These are phyloP conservation scores for Argyra leucocephala DNA, from an alignment of 2,888 invertebrate species.

Conservation along the genomic window DNA sequence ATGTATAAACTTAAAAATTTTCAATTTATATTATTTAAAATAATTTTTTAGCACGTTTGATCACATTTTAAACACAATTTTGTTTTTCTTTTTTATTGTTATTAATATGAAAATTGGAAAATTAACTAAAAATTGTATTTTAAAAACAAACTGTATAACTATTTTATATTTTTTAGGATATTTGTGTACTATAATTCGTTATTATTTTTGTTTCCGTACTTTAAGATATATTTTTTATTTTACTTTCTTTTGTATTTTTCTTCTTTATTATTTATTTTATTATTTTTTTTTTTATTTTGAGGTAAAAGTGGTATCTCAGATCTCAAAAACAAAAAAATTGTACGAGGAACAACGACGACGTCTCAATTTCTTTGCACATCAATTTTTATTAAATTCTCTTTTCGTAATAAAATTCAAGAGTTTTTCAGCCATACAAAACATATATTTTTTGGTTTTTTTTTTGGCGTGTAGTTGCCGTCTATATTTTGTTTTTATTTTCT, in stretches of 20 bases:
- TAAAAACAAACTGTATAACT: too few species aligned
- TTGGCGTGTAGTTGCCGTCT: neutral
- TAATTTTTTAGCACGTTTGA: too few species aligned
- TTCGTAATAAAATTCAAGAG: neutral
- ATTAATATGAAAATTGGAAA: too few species aligned
- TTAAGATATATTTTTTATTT: neutral
- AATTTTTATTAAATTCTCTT: conserved; percentile 6
- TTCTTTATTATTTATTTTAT: too few species aligned
- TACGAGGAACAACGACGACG: neutral
- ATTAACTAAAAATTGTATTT: too few species aligned
- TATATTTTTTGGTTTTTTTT: neutral
- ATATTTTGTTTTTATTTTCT: neutral
- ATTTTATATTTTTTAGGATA: too few species aligned
- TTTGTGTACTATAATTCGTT: neutral
- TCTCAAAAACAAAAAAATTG: neutral
- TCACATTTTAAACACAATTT: too few species aligned
- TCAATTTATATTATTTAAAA: too few species aligned
- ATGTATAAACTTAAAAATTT: too few species aligned
- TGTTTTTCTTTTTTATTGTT: too few species aligned
- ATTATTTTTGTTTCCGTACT: neutral
- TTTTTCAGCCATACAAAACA: too few species aligned
- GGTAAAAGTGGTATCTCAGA: neutral
- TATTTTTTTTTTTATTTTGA: neutral
- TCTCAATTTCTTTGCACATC: conserved; percentile 6
- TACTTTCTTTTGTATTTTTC: neutral